These are phyloP conservation scores for Drosophila meridionalis DNA, from an alignment of 2,888 invertebrate genomes.

Conservation along the genomic window DNA sequence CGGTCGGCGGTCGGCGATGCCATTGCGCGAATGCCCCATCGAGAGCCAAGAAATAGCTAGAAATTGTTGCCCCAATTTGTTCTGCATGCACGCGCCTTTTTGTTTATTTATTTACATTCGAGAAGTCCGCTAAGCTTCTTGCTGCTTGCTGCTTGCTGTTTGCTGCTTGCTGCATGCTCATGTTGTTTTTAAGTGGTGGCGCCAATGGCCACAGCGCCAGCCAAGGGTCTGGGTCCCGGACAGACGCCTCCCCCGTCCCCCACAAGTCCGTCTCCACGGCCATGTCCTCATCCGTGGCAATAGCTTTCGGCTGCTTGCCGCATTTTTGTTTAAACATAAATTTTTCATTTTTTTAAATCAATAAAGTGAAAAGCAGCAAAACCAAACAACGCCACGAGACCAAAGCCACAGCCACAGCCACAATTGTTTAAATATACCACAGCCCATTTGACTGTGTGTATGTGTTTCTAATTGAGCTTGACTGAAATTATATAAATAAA, in stretches of 20 bases:
- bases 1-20: not conserved
- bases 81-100: conserved; percentile 32
- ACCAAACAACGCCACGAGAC: conserved; percentile 74
- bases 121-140: conserved; percentile 74
- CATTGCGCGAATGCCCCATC: conserved; percentile 34
- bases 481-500: conserved; percentile 78
- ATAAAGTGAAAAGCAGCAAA: conserved; percentile 72
- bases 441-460: conserved; percentile 17
- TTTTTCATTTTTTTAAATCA: conserved; percentile 80
- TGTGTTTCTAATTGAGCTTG: conserved; percentile 75
- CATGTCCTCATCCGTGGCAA: conserved; percentile 32
- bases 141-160: conserved; percentile 58
- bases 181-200: conserved; percentile 81
- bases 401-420: conserved; percentile 47
- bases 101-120: conserved; percentile 76
- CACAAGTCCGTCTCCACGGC: not conserved
- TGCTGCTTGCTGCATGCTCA: conserved; percentile 58
- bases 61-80: conserved; percentile 64
- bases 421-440: conserved; percentile 62
- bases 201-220: conserved; percentile 70
- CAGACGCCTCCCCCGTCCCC: not conserved
- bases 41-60: conserved; percentile 40
- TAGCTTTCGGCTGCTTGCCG: conserved; percentile 57
- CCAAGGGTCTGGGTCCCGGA: conserved; percentile 41
- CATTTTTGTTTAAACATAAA: conserved; percentile 80